Conservation (phyloP, 2,888 invertebrate species). For the Neocrepidodera transversa region DNA sequence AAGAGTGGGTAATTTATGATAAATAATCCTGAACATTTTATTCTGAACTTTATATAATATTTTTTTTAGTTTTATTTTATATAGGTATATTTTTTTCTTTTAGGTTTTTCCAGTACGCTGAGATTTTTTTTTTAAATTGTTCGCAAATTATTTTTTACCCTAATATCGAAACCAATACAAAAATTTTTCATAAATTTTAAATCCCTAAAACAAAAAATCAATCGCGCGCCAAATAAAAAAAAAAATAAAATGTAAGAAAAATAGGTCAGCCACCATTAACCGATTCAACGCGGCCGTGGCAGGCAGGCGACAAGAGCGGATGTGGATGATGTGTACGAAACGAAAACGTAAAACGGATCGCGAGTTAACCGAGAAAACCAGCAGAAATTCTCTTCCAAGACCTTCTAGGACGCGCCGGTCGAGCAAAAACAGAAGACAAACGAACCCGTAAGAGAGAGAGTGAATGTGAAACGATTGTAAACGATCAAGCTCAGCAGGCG, state of each 20-base stretch:
- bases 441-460: constrained; percentile 39
- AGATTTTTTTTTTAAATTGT: no score
- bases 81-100: no score
- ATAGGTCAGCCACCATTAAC: constrained; percentile 35
- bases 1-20: no score
- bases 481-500: constrained; percentile 40
- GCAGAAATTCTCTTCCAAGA: constrained; percentile 37
- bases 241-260: constrained; percentile 25
- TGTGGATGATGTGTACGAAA: no score
- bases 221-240: not conserved
- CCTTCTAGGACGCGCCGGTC: constrained; percentile 32
- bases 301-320: constrained; percentile 22
- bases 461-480: constrained; percentile 42
- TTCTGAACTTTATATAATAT: no score
- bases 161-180: no score
- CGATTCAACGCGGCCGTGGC: constrained; percentile 23
- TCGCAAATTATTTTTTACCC: no score
- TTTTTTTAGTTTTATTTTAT: no score
- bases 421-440: constrained; percentile 38
- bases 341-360: constrained; percentile 24
- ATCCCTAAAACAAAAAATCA: not conserved
- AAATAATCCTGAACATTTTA: no score
- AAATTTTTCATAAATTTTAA: not conserved
- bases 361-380: constrained; percentile 21
- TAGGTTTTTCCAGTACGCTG: no score